Percentiles rank a stretch among this genome's conserved stretches.
Evolutionary conservation across 2,888 invertebrate species (phyloP).

Genomic region (Parnassius orleans): DNA sequence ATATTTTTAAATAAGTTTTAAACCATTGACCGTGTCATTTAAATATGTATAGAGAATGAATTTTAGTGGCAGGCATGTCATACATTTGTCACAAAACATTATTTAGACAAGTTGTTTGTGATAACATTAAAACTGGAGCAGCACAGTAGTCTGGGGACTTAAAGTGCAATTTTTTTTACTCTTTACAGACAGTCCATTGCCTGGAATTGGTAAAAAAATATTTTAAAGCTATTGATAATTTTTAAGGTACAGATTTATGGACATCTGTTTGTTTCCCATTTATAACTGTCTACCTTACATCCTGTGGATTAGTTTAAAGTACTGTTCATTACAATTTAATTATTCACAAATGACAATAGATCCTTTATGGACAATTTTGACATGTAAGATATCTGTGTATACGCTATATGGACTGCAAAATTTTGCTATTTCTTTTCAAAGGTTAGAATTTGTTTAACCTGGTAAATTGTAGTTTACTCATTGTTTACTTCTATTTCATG

Average conservation of each 20-base stretch:
- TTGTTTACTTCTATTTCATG: conserved; percentile 32
- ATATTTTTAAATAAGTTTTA: conserved; percentile 78
- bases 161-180: neutral
- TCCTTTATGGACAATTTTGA: conserved; percentile 57
- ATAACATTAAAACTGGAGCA: conserved; percentile 58
- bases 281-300: conserved; percentile 7
- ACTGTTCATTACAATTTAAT: conserved; percentile 52
- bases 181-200: conserved; percentile 14
- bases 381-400: conserved; percentile 52
- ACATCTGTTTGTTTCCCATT: conserved; percentile 9
- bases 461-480: conserved; percentile 11
- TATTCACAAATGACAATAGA: conserved; percentile 36
- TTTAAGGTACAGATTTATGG: neutral
- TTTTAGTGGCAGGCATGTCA: conserved; percentile 53
- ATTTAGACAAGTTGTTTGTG: conserved; percentile 67
- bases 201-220: conserved; percentile 19
- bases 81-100: conserved; percentile 47
- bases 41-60: conserved; percentile 70
- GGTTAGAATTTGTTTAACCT: conserved; percentile 33
- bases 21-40: conserved; percentile 66
- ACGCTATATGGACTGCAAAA: conserved; percentile 65
- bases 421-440: conserved; percentile 65
- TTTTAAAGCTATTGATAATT: neutral
- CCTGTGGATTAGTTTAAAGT: conserved; percentile 42
- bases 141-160: conserved; percentile 7